phyloP scores from a whole-genome alignment of 2,888 invertebrate species.

The Troglohyphantes excavatus region DNA sequence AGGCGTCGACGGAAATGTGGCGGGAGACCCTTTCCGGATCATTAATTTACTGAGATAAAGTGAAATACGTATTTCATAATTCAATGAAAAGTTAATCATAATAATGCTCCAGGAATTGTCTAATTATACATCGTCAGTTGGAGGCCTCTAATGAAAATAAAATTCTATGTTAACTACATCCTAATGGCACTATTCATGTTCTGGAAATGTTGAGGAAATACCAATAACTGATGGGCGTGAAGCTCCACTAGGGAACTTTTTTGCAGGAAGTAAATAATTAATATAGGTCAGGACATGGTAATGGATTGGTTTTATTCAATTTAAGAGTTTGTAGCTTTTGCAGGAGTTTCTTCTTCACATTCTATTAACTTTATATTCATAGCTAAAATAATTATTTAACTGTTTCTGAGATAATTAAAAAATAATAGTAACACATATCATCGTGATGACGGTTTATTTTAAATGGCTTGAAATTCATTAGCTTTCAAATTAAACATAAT shows the following conservation, averaged over 20 bases:
- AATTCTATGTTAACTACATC: conserved; percentile 54
- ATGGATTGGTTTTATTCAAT: neutral
- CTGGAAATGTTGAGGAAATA: conserved; percentile 21
- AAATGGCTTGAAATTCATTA: too few relatives aligned
- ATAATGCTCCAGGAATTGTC: conserved; percentile 63
- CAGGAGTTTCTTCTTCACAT: too few relatives aligned
- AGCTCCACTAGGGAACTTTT: neutral
- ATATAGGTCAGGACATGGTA: neutral
- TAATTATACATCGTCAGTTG: conserved; percentile 50
- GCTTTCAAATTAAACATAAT: too few relatives aligned
- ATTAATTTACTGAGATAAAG: conserved; percentile 72
- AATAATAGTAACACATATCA: too few relatives aligned
- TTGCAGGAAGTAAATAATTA: neutral
- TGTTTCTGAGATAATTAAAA: too few relatives aligned
- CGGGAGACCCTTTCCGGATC: conserved; percentile 59
- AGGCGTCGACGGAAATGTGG: conserved; percentile 60
- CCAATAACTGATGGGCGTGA: conserved; percentile 33
- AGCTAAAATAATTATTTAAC: too few relatives aligned
- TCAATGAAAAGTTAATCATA: conserved; percentile 77
- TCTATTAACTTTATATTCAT: too few relatives aligned
- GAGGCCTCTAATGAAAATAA: conserved; percentile 52
- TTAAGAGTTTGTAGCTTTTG: neutral
- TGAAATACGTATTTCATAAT: conserved; percentile 75
- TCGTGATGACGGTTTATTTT: too few relatives aligned
- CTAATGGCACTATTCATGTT: conserved; percentile 40